Percentiles rank a stretch among this genome's conserved stretches.
Conservation (phyloP, 2,113 vertebrate genomes). For the Cervus canadensis region DNA sequence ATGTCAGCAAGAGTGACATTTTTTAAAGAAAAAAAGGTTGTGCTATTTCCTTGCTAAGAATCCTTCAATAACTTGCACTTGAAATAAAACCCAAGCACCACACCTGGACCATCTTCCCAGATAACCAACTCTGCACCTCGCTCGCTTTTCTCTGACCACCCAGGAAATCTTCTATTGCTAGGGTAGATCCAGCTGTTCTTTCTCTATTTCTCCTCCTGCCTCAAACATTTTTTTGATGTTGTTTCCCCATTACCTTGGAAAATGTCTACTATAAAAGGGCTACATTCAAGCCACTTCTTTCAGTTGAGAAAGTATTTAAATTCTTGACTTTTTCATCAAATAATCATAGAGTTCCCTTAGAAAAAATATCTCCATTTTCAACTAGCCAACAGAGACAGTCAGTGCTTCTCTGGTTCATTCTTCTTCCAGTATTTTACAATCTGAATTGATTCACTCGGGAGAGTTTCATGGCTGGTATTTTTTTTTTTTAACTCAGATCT, state of each 20-base stretch:
- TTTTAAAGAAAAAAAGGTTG: background rate
- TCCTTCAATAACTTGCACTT: background rate
- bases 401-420: background rate
- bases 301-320: background rate
- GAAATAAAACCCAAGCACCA: background rate
- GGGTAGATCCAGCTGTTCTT: background rate
- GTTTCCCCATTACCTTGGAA: background rate
- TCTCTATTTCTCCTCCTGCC: background rate
- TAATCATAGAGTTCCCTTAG: background rate
- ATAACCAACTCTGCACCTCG: fast-evolving
- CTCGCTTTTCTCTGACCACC: background rate
- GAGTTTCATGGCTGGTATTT: background rate
- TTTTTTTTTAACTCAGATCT: background rate
- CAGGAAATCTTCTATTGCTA: no score
- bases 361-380: background rate
- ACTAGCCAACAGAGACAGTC: background rate
- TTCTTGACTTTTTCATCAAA: background rate
- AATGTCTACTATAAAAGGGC: background rate
- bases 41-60: background rate
- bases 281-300: background rate
- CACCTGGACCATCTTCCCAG: background rate
- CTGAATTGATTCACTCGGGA: background rate
- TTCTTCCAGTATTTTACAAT: background rate
- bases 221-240: background rate
- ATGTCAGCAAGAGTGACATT: background rate